Base-by-base conservation (phyloP, 2,888 invertebrate genomes). In the Oxycera nigricornis region DNA sequence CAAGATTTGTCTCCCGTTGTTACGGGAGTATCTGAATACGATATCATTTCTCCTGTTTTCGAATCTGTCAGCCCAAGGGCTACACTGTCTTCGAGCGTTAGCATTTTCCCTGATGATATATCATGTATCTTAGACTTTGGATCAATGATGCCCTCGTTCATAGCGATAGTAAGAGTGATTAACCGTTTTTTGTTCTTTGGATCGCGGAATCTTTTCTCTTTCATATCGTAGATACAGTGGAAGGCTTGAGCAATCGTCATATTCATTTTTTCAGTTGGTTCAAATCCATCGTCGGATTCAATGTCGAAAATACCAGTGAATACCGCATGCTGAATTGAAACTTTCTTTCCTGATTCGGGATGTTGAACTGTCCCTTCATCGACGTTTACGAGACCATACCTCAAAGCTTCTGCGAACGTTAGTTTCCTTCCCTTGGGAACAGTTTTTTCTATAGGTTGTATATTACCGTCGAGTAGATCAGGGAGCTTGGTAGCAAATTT, bases 101-200 rank as follows among this genome's bases (percentile, higher is more conserved):
- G 85, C 72, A 93, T 89, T 83, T 91, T 88, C 62, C 91, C 90
- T 31, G 90, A 88, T 75, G 88, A 87, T 0, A 92, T 88, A 81
- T 95, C 92, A 81, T 93, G 94, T 78, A 94, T 88, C 2, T 93
- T 86, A 0, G 92, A 89, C 79, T 92, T 87, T 11, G 94, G 89
- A 86, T 93, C 90, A 73, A 94, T 89, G 26, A 93, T 86, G 74
- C 91, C 91, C 77, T 87, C 88, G 75, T 91, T 88, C 74, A 93
- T 84, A 14, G 93, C 92, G 84, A 95, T 92, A 78, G 90, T 88
- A 41, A 96, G 89, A 7, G 92, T 91, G 24, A 94, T 85, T 11
- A 88, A 84, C 80, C 90, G 89, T 31, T 89, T 88, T 0, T 89
- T 88, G 72, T 90, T 87, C 73, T 88, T 87, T 0, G 92, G 90